A percentile compares a stretch with the other conserved stretches of the same genome.
phyloP scores from a whole-genome alignment of 2,113 vertebrate species.

The Aptenodytes patagonicus region DNA sequence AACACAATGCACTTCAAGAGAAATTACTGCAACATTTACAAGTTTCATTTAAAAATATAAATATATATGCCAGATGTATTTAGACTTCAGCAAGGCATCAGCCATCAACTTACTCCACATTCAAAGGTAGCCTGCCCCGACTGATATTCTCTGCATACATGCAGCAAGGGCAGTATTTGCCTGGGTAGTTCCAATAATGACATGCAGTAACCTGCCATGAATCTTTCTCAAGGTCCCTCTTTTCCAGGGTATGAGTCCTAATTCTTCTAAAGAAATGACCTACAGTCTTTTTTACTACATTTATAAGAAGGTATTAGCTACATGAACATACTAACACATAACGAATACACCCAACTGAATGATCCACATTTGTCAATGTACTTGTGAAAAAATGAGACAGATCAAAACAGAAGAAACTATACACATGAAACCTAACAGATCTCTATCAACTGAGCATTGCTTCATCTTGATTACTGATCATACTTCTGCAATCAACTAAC shows the following conservation, averaged over 20 bases:
- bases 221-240: not conserved
- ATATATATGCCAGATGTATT: not conserved
- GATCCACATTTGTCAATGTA: rapidly evolving
- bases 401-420: not conserved
- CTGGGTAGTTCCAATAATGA: not conserved
- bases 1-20: not conserved
- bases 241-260: rapidly evolving
- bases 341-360: not conserved
- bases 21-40: not conserved
- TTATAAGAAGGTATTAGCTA: not conserved
- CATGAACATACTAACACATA: not conserved
- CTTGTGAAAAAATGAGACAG: not conserved
- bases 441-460: not conserved
- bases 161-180: not conserved
- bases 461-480: not conserved
- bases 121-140: not conserved
- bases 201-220: not conserved
- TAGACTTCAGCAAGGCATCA: not conserved
- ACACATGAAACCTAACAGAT: not conserved
- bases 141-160: rapidly evolving
- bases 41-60: not conserved
- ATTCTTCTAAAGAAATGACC: not conserved
- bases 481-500: not conserved
- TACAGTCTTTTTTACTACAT: not conserved
- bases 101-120: not conserved